These are phyloP conservation scores for Ptilodon capucinus DNA, from an alignment of 2,888 invertebrate genomes.

Conservation along the genomic window DNA sequence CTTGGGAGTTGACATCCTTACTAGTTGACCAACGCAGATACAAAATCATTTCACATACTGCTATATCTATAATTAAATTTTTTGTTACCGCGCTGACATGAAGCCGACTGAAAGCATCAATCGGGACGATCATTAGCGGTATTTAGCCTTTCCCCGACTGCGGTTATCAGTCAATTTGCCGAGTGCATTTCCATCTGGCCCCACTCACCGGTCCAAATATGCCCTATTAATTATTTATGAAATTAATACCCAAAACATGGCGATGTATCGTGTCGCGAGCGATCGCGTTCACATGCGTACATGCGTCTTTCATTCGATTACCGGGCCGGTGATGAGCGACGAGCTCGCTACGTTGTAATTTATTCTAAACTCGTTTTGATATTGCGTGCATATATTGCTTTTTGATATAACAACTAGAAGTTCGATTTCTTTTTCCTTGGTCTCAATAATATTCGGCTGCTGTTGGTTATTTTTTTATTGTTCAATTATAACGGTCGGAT, in stretches of 20 bases:
- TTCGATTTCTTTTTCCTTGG: not conserved
- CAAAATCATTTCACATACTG: not conserved
- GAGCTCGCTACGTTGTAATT: slow-evolving; percentile 30
- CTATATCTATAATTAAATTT: slow-evolving; percentile 21
- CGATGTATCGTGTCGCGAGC: slow-evolving; percentile 40
- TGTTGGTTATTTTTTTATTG: not conserved
- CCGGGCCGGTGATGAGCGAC: slow-evolving; percentile 43
- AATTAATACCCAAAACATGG: slow-evolving; percentile 72
- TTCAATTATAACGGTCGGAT: not conserved
- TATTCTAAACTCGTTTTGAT: slow-evolving; percentile 18
- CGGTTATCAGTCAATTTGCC: slow-evolving; percentile 79
- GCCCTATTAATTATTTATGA: slow-evolving; percentile 78
- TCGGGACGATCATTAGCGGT: slow-evolving; percentile 76
- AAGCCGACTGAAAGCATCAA: slow-evolving; percentile 52
- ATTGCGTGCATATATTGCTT: slow-evolving; percentile 4
- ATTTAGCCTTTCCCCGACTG: slow-evolving; percentile 79
- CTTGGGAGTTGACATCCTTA: too few relatives aligned
- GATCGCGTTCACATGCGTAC: slow-evolving; percentile 38
- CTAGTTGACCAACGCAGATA: not conserved
- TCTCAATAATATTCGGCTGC: not conserved
- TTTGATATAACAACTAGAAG: not conserved
- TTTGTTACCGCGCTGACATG: slow-evolving; percentile 10
- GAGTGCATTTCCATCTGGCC: slow-evolving; percentile 75
- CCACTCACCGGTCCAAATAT: slow-evolving; percentile 68
- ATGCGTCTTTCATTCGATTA: slow-evolving; percentile 68